Percentiles rank a stretch among this genome's conserved stretches.
Evolutionary conservation across 92 coral and sea anemone genomes (phyloP).

Genomic region (Actinostola sp.): DNA sequence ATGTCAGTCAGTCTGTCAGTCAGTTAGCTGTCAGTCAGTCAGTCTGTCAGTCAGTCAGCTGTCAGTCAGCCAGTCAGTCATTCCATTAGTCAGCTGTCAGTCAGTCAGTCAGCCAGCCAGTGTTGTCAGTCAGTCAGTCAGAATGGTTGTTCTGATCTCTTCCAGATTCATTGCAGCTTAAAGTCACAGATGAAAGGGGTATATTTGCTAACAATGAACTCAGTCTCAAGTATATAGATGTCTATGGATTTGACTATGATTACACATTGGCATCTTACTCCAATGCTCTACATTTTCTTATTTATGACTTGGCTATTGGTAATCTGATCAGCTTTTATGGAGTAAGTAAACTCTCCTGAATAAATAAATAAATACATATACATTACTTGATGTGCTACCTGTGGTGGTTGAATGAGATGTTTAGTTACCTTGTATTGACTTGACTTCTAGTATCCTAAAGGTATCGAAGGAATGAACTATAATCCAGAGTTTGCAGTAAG

Average conservation of each 20-base stretch:
- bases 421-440: neutral
- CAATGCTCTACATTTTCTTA: conserved; percentile 78
- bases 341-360: conserved; percentile 50
- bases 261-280: conserved; percentile 95
- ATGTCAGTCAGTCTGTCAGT: too few species aligned
- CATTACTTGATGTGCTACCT: neutral
- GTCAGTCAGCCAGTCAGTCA: too few species aligned
- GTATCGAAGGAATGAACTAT: conserved; percentile 78
- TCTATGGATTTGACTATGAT: conserved; percentile 98
- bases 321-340: conserved; percentile 75
- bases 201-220: conserved; percentile 97
- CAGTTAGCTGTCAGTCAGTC: too few species aligned
- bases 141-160: neutral
- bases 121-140: neutral
- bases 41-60: too few species aligned
- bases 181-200: conserved; percentile 66
- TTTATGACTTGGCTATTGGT: conserved; percentile 89
- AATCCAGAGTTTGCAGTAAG: conserved; percentile 89
- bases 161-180: conserved; percentile 66
- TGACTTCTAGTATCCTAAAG: conserved; percentile 83
- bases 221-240: conserved; percentile 86
- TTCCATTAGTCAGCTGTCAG: too few species aligned
- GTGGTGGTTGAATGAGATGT: neutral
- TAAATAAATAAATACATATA: neutral
- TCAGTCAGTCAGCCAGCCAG: too few species aligned